Percentiles rank a stretch among this genome's conserved stretches.
phyloP scores from a whole-genome alignment of 2,113 vertebrate species.

The Varanus salvator region DNA sequence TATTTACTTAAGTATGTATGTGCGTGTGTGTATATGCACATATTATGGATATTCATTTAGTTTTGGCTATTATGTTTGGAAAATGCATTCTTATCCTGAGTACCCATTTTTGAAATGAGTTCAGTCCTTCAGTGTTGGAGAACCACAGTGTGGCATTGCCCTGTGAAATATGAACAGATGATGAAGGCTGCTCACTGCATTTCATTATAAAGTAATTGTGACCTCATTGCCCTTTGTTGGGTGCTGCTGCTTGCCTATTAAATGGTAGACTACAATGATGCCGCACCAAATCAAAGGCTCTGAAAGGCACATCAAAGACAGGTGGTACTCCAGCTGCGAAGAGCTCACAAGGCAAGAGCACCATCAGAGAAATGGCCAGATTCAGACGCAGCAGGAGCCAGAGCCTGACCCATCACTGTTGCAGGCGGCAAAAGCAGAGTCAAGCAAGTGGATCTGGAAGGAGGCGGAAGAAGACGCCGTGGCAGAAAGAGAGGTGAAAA shows the following conservation, averaged over 20 bases:
- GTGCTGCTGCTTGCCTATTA: not conserved
- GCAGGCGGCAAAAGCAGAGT: not conserved
- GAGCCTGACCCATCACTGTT: not conserved
- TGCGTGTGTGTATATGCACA: not conserved
- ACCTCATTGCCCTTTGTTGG: not conserved
- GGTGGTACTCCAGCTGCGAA: conserved; percentile 14
- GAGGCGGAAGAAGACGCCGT: not conserved
- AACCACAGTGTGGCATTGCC: not conserved
- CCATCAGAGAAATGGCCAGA: conserved; percentile 25
- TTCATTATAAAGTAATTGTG: conserved; percentile 7
- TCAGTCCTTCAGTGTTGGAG: not conserved
- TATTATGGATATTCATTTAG: not conserved
- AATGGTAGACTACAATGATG: not conserved
- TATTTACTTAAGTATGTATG: not conserved
- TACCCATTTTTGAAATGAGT: not conserved
- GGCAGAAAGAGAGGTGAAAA: not conserved
- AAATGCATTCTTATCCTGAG: not conserved
- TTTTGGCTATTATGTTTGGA: not conserved
- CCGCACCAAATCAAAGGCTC: not conserved
- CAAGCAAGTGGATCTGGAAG: not conserved
- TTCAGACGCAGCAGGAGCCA: conserved; percentile 16
- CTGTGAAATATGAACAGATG: not conserved
- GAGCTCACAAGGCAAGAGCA: not conserved
- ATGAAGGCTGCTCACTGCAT: not conserved
- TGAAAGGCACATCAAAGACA: conserved; percentile 21